A percentile compares a stretch with the other conserved stretches of the same genome.
Conservation (phyloP, 2,888 invertebrate species). For the Druceiella hillmani region DNA sequence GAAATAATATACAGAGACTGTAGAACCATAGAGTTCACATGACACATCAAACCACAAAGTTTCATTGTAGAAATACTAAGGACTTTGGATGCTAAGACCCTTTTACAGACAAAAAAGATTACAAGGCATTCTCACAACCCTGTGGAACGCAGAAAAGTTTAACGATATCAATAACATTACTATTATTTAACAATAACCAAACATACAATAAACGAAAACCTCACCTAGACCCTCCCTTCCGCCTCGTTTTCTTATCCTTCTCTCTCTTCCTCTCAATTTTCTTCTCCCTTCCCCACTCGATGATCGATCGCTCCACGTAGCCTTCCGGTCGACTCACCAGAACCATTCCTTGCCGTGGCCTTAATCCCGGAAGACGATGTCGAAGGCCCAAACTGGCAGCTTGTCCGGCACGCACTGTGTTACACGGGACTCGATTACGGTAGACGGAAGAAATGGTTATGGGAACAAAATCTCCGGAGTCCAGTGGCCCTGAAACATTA, state of each 20-base stretch:
- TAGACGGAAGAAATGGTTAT: slow-evolving; percentile 82
- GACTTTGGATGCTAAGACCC: no score
- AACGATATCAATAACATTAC: no score
- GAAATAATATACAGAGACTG: no score
- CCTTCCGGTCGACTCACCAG: slow-evolving; percentile 52
- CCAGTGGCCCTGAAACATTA: slow-evolving; percentile 64
- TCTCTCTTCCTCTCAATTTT: slow-evolving; percentile 5
- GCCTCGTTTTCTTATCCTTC: slow-evolving; percentile 25
- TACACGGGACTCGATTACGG: slow-evolving; percentile 87
- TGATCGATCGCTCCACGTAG: slow-evolving; percentile 18
- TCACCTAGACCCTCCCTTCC: slow-evolving; percentile 29
- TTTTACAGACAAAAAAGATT: no score
- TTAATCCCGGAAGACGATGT: slow-evolving; percentile 53
- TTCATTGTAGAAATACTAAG: no score
- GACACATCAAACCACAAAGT: no score
- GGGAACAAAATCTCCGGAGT: slow-evolving; percentile 71
- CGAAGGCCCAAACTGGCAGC: slow-evolving; percentile 78
- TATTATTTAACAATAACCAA: no score
- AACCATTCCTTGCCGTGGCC: slow-evolving; percentile 87
- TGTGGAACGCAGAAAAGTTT: no score
- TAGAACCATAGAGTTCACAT: no score
- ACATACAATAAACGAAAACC: no score
- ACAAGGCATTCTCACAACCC: no score
- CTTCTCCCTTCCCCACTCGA: background rate
- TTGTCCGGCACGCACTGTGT: slow-evolving; percentile 83